Base-by-base conservation (phyloP, 2,113 vertebrate species). In the Amphiprion percula region DNA sequence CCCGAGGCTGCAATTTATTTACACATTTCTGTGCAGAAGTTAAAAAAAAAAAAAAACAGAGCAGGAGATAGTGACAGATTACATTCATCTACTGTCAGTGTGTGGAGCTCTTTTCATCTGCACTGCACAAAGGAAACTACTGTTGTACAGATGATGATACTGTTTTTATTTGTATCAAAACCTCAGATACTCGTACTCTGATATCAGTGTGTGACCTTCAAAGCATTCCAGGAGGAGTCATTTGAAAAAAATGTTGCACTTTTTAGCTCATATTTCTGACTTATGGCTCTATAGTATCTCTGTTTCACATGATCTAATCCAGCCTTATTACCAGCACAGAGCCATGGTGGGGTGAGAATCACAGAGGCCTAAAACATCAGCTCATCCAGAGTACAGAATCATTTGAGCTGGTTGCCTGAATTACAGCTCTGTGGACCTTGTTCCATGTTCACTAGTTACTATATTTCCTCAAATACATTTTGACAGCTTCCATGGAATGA, bases 51-150 rank as follows among this genome's bases (percentile, higher is more conserved):
- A 44, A 44, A 44, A 44, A 44, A 15, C 12, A 39, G 59, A 54
- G 30, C 23, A 59, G 55, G 47, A 28, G 19, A 79, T 68, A 64
- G 14, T 80, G 78, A 74, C 75, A 47, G 81, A 85, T 77, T 16
- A 62, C 33, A 64, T 79, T 79, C 56, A 68, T 68, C 63, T 37
- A 50, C 24, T 61, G 59, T 66, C 81, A 26, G 37, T 26, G 41
- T 64, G 19, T 49, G 33, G 62, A 21, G 44, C 15, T 12, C 0
- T 1, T 41, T 47, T 78, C 52, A 59, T 67, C 66, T 26, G 60
- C 1, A 0, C 54, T 19, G 9, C 26, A 77, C 74, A 85, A 82
- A 74, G 68, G 21, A 73, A n/a, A 49, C 37, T 16, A 7, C 37
- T 53, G 64, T 37, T 24, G 26, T 47, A 16, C 4, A 10, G 14